Conservation (phyloP, 2,797 vertebrate genomes). For the Pipistrellus nathusii region DNA sequence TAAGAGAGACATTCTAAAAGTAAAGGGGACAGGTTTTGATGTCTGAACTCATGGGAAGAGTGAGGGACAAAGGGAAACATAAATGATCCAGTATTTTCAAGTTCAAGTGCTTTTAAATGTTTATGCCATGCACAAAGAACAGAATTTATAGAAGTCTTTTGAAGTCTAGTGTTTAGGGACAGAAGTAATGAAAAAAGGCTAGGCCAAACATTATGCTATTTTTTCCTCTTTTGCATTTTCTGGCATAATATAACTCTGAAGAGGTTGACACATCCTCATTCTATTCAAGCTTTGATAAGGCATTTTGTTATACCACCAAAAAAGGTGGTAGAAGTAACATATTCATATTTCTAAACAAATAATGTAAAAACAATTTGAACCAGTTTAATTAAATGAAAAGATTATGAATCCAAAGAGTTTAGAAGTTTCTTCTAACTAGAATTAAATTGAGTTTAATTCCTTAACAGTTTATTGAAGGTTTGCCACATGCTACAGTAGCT, state of each 20-base stretch:
- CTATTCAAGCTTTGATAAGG: neutral
- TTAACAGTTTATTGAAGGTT: neutral
- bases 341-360: conserved; percentile 14
- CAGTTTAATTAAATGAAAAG: neutral
- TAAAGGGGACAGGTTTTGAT: conserved; percentile 7
- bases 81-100: neutral
- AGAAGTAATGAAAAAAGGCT: neutral
- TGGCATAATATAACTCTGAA: neutral
- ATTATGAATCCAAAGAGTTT: neutral
- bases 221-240: neutral
- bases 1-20: neutral
- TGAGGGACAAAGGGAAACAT: neutral
- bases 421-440: conserved; percentile 5
- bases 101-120: conserved; percentile 10
- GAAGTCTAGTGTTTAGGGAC: neutral
- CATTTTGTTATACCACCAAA: conserved; percentile 24
- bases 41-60: neutral
- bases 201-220: neutral
- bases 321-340: neutral
- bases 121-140: neutral
- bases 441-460: neutral
- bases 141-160: neutral
- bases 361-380: neutral
- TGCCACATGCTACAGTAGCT: neutral
- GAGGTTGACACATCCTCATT: neutral